Evolutionary conservation across 2,113 vertebrate genomes (phyloP).

Genomic region (Butastur rufipennis): DNA sequence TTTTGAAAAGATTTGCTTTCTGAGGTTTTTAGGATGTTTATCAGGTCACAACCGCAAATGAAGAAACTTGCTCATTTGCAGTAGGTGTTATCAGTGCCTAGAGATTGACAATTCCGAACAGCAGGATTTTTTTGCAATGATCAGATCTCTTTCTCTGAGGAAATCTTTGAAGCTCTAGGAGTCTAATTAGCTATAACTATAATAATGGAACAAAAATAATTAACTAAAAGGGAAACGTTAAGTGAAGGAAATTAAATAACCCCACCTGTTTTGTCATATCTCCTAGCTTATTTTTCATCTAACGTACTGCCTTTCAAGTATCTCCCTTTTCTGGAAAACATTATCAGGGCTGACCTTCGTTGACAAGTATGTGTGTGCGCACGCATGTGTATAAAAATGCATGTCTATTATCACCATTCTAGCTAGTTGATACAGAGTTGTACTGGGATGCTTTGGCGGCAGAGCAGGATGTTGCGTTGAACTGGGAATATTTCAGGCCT

Average conservation of each 20-base stretch:
- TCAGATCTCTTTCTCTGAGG: not conserved
- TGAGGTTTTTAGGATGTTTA: not conserved
- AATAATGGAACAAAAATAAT: not conserved
- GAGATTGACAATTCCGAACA: not conserved
- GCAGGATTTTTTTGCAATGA: not conserved
- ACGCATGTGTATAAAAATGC: accelerated
- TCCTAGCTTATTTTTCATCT: not conserved
- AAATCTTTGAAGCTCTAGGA: not conserved
- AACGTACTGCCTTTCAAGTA: not conserved
- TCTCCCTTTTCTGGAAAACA: not conserved
- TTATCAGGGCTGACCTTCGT: not conserved
- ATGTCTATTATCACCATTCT: not conserved
- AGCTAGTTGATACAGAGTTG: not conserved
- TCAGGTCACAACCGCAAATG: not conserved
- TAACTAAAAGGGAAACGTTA: not conserved
- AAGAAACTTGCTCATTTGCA: not conserved
- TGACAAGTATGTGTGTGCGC: not conserved
- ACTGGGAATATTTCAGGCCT: not conserved
- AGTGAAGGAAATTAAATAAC: not conserved
- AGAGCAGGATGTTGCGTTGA: not conserved
- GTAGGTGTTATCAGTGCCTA: not conserved
- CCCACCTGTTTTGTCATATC: not conserved
- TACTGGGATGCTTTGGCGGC: not conserved
- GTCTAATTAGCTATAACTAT: not conserved
- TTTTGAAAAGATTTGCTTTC: not conserved